A percentile compares a stretch with the other conserved stretches of the same genome.
These are phyloP conservation scores for Dryobota labecula DNA, from an alignment of 2,888 invertebrate species.

Conservation along the genomic window DNA sequence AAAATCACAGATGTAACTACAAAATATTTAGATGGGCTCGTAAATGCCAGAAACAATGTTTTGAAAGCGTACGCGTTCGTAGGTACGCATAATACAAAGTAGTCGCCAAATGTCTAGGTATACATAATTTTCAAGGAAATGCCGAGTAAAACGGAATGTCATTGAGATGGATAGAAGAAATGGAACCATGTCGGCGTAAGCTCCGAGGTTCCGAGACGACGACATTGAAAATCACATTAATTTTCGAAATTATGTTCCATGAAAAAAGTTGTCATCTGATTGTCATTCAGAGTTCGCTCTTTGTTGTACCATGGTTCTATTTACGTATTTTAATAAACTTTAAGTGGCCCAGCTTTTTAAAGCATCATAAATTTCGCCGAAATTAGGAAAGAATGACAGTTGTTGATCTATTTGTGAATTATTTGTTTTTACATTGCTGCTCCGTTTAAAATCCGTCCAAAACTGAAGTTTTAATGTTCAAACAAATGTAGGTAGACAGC, in stretches of 20 bases:
- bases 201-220: constrained; percentile 25
- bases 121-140: constrained; percentile 75
- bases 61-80: constrained; percentile 58
- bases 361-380: constrained; percentile 28
- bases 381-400: constrained; percentile 38
- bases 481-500: constrained; percentile 43
- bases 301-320: constrained; percentile 38
- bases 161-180: constrained; percentile 77
- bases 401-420: constrained; percentile 51
- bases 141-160: constrained; percentile 63
- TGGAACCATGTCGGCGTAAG: constrained; percentile 72
- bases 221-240: constrained; percentile 57
- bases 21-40: constrained; percentile 66
- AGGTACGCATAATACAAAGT: constrained; percentile 66
- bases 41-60: constrained; percentile 72
- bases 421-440: constrained; percentile 47
- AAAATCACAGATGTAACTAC: constrained; percentile 53
- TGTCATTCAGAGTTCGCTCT: constrained; percentile 41
- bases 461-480: constrained; percentile 32
- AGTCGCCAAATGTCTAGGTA: constrained; percentile 68
- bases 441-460: constrained; percentile 24
- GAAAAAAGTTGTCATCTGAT: constrained; percentile 48
- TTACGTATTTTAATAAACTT: constrained; percentile 32
- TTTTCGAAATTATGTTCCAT: constrained; percentile 57
- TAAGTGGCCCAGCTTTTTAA: constrained; percentile 15